Base-by-base conservation (phyloP, 1,140 invertebrate species). In the Pseudomyrmex sp. region DNA sequence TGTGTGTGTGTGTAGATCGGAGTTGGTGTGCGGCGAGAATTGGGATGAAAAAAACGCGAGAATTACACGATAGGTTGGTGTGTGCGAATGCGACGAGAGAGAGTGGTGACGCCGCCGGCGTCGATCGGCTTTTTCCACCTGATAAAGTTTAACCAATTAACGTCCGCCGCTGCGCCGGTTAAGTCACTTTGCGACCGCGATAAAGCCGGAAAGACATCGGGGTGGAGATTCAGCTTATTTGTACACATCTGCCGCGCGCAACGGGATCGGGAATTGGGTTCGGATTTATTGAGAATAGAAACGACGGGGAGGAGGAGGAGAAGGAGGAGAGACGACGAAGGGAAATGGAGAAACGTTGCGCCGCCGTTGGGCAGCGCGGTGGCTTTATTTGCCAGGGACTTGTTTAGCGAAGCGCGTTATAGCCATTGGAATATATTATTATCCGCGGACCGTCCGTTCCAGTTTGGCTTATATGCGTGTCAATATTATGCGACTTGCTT, bases 61-160 rank as follows among this genome's bases (percentile, higher is more conserved):
- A 72, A 69, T 76, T 73, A 84, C 77, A 70, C 58, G n/a, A 84
- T 35, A 74, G 61, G n/a, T 66, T 18, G 73, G 72, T n/a, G 35
- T 35, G 35, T 5, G 62, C 68, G 54, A 54, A 73, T 72, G 63
- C 15, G 76, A 63, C 52, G 50, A 66, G 56, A 52, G 56, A 52
- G 26, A 66, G 15, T 52, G 18, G n/a, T 18, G 18, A 63, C 9
- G 59, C n/a, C 46, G 54, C 8, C 50, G 48, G 74, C 35, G 35
- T 69, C 69, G 70, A 80, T 62, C 61, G 35, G 61, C 15, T 83
- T 85, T 88, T 88, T 85, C 86, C 73, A 65, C 63, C 54, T 88
- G 83, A 88, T 88, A 63, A 88, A 88, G 50, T 83, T 85, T 54
- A 69, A 69, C 61, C 83, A 88, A 88, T 88, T 88, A 88, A 88